phyloP scores from a whole-genome alignment of 2,888 invertebrate genomes.

The Poecilobothrus nobilitatus region DNA sequence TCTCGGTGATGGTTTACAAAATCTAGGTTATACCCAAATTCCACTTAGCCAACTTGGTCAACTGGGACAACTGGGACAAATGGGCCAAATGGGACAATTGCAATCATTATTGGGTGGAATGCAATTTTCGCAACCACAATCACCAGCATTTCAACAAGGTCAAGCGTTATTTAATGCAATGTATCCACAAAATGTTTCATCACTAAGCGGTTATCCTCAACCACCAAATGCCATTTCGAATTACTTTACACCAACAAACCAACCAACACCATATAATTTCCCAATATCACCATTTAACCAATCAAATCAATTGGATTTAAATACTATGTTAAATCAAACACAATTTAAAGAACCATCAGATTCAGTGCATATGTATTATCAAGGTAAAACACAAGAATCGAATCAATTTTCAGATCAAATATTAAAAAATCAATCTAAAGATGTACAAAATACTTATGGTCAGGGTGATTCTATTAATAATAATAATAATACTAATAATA shows the following conservation, averaged over 20 bases:
- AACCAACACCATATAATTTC: not conserved
- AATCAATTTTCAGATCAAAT: too few relatives aligned
- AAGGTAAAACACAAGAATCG: not conserved
- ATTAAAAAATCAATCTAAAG: too few relatives aligned
- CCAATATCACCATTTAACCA: not conserved
- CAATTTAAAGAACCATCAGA: not conserved
- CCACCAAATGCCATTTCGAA: not conserved
- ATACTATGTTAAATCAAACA: not conserved
- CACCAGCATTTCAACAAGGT: not conserved
- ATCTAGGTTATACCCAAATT: not conserved
- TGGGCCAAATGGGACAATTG: too few relatives aligned
- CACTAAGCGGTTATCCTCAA: not conserved
- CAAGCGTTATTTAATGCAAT: not conserved
- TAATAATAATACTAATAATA: not conserved
- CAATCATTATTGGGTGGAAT: too few relatives aligned
- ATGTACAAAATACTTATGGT: not conserved
- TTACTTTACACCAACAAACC: not conserved
- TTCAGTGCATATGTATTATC: not conserved
- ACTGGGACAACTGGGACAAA: too few relatives aligned
- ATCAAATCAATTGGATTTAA: not conserved
- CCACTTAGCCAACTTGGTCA: not conserved
- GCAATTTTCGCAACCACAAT: not conserved
- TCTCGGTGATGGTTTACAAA: not conserved
- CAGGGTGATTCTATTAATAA: not conserved
- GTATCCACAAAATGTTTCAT: not conserved